These are phyloP conservation scores for Eulimnadia texana DNA, from an alignment of 1,140 invertebrate genomes.

Conservation along the genomic window DNA sequence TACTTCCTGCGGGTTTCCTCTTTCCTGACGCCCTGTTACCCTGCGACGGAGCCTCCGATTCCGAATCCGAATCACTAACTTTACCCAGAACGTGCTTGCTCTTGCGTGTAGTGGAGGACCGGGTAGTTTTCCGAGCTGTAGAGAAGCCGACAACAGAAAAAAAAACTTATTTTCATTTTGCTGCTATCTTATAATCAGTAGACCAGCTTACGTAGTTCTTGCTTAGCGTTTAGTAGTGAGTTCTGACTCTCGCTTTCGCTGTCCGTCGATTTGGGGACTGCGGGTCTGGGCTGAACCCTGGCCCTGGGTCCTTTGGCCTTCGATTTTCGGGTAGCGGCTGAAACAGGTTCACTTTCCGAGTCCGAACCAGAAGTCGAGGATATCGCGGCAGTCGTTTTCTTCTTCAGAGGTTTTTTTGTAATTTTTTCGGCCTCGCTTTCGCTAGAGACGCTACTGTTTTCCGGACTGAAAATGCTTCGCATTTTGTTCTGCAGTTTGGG, in stretches of 20 bases:
- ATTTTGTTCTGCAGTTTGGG: conserved; percentile 36
- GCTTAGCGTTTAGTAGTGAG: background rate
- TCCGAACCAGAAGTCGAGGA: background rate
- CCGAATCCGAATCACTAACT: conserved; percentile 11
- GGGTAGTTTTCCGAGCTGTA: conserved; percentile 7
- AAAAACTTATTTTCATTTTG: no score
- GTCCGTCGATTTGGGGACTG: conserved; percentile 8
- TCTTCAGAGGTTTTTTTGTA: background rate
- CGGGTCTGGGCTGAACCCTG: conserved; percentile 8
- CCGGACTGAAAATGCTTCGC: conserved; percentile 67
- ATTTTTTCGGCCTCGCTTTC: conserved; percentile 17
- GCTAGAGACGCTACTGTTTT: conserved; percentile 62
- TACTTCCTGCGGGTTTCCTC: conserved; percentile 5
- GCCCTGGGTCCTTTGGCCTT: conserved; percentile 10
- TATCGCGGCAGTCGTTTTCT: background rate
- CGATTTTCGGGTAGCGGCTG: background rate
- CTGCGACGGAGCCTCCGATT: conserved; percentile 6
- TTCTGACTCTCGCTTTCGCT: conserved; percentile 12
- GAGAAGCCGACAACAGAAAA: no score
- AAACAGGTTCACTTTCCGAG: conserved; percentile 10
- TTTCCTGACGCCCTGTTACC: conserved; percentile 10
- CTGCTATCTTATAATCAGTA: no score
- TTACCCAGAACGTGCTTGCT: conserved; percentile 14
- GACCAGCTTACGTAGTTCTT: background rate
- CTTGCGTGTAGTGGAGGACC: conserved; percentile 13